Conservation (phyloP, 2,797 vertebrate species). For the Coracias cyanogaster region DNA sequence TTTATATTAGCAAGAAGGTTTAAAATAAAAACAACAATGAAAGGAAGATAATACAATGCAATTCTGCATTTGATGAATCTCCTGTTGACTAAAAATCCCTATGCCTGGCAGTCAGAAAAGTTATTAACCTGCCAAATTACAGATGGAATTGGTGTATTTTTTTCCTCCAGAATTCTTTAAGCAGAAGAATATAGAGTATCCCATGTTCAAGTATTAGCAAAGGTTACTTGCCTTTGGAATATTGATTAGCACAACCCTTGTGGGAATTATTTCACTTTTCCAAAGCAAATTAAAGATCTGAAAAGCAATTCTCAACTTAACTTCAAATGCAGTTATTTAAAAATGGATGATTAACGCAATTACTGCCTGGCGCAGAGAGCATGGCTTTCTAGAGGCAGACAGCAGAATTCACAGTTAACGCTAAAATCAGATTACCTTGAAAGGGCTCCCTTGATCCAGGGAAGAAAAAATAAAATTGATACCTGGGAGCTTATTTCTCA, state of each 20-base stretch:
- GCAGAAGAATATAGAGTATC: not conserved
- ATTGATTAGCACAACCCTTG: conserved; percentile 27
- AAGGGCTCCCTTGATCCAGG: conserved; percentile 49
- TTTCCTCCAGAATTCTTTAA: not conserved
- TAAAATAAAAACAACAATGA: conserved; percentile 32
- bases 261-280: conserved; percentile 68
- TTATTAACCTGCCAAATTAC: conserved; percentile 36
- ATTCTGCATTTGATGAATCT: conserved; percentile 46
- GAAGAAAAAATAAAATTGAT: conserved; percentile 49
- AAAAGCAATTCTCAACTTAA: conserved; percentile 73
- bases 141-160: not conserved
- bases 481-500: conserved; percentile 52
- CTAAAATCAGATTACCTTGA: conserved; percentile 65
- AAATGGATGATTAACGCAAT: conserved; percentile 72
- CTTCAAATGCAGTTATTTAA: conserved; percentile 73
- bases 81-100: conserved; percentile 13
- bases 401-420: conserved; percentile 4
- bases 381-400: conserved; percentile 56
- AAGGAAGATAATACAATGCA: not conserved
- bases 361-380: conserved; percentile 56
- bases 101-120: not conserved
- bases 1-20: conserved; percentile 86
- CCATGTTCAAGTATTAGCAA: conserved; percentile 10
- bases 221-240: conserved; percentile 28
- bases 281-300: conserved; percentile 74